These are phyloP conservation scores for Geococcyx californianus DNA, from an alignment of 2,113 vertebrate species.

Conservation along the genomic window DNA sequence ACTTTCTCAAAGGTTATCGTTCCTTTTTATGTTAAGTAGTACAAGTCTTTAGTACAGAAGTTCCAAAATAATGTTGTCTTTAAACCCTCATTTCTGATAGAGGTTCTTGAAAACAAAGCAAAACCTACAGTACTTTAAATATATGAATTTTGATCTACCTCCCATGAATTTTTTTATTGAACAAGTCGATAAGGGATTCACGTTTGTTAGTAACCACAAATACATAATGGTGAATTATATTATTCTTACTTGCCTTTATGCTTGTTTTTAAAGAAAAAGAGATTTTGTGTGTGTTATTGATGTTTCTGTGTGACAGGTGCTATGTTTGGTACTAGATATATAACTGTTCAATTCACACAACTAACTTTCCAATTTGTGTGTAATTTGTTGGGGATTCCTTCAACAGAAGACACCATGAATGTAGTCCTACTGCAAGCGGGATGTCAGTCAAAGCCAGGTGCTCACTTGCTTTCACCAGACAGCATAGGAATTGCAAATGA, in stretches of 20 bases:
- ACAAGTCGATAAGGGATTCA: neutral
- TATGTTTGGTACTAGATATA: conserved; percentile 6
- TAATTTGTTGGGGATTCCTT: conserved; percentile 77
- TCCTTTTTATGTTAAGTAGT: neutral
- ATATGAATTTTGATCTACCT: neutral
- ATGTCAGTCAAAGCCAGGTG: conserved; percentile 74
- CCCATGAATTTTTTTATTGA: neutral
- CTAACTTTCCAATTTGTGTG: neutral
- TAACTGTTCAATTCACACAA: neutral
- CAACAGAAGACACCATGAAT: conserved; percentile 81
- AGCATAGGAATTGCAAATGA: conserved; percentile 76
- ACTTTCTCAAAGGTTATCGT: neutral
- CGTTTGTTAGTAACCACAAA: neutral
- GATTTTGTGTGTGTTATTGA: neutral
- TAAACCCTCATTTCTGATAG: neutral
- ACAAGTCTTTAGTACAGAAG: neutral
- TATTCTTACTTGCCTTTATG: neutral
- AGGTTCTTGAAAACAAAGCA: neutral
- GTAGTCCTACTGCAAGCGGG: conserved; percentile 78
- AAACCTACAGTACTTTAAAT: neutral
- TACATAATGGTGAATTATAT: neutral
- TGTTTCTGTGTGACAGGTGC: conserved; percentile 2
- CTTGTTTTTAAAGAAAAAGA: neutral
- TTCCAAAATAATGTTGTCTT: neutral
- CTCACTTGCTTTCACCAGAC: conserved; percentile 80